Evolutionary conservation across 2,888 invertebrate genomes (phyloP).

Genomic region (Platypus cylindrus): DNA sequence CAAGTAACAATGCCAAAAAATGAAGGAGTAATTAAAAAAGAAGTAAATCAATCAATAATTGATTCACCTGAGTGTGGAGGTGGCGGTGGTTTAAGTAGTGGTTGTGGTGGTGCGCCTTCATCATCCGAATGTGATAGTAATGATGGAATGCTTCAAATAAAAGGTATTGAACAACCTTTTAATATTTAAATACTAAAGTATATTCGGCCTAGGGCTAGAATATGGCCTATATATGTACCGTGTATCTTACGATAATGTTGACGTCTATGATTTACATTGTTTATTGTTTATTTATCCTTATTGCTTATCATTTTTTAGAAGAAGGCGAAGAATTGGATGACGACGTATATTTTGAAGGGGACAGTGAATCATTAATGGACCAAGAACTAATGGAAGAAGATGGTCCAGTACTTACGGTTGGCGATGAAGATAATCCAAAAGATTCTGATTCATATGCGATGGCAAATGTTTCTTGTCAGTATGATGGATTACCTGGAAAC

Average conservation of each 20-base stretch:
- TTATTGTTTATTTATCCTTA: no score
- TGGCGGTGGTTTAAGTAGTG: constrained; percentile 23
- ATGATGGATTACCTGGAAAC: constrained; percentile 37
- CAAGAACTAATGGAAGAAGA: constrained; percentile 34
- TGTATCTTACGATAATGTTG: no score
- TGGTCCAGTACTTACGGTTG: constrained; percentile 25
- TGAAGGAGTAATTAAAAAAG: constrained; percentile 23
- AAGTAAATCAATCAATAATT: constrained; percentile 23
- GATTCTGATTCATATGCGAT: constrained; percentile 38
- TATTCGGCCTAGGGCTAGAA: no score
- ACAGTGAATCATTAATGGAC: constrained; percentile 32
- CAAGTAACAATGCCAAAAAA: constrained; percentile 30
- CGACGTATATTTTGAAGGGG: constrained; percentile 32
- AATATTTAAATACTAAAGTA: no score
- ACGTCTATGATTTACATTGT: no score
- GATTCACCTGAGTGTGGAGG: constrained; percentile 21
- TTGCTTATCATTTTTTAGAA: constrained; percentile 16
- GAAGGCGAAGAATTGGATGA: constrained; percentile 29
- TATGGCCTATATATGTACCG: no score
- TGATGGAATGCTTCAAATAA: constrained; percentile 28
- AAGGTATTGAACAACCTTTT: constrained; percentile 24
- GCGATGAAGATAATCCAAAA: constrained; percentile 14
- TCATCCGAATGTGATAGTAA: constrained; percentile 34
- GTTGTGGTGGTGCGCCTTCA: constrained; percentile 25
- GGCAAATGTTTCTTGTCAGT: constrained; percentile 53